Base-by-base conservation (phyloP, 2,113 vertebrate genomes). In the Saguinus midas region DNA sequence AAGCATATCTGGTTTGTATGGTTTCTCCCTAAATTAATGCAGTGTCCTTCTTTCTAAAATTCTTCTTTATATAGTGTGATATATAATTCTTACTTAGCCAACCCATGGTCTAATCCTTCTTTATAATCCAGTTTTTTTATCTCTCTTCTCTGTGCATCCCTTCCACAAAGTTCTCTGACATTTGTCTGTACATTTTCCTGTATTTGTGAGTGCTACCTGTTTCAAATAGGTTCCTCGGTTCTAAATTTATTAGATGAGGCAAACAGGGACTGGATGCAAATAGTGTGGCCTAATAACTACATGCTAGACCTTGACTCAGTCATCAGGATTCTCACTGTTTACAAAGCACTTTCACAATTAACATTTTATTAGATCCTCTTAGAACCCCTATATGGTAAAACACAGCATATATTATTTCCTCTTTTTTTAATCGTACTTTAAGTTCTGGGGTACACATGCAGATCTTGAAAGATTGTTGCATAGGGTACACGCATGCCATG, bases 1-100 rank as follows among this genome's bases (percentile, higher is more conserved):
- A 95, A 97, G 97, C 91, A 97, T 98, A 97, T 98, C 98, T 98
- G 97, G 96, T 97, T 96, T 97, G 93, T 45, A 82, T 93, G 92
- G 97, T 68, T 98, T 91, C 97, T 98, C 84, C 87, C 95, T 98
- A 96, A 91, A 97, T 98, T 97, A 95, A 98, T 16, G 90, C 87
- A 97, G 93, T 88, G 96, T 66, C 97, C 94, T 95, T 97, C 88
- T 93, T 97, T 97, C 94, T 88, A 97, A 96, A 97, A 78, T 96
- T 96, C 96, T 97, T 90, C 96, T 97, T 96, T 87, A 95, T 95
- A 3, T 58, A 92, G 58, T 10, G 48, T 48, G 93, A 66, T 40
- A 64, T 29, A 64, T 14, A 29, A 17, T 57, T 90, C 2, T 76
- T 94, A 50, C 50, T 43, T 50, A 64, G 13, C 2, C 73, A 86